Percentiles rank a stretch among this genome's conserved stretches.
Conservation (phyloP, 2,888 invertebrate species). For the Acleris sparsana region DNA sequence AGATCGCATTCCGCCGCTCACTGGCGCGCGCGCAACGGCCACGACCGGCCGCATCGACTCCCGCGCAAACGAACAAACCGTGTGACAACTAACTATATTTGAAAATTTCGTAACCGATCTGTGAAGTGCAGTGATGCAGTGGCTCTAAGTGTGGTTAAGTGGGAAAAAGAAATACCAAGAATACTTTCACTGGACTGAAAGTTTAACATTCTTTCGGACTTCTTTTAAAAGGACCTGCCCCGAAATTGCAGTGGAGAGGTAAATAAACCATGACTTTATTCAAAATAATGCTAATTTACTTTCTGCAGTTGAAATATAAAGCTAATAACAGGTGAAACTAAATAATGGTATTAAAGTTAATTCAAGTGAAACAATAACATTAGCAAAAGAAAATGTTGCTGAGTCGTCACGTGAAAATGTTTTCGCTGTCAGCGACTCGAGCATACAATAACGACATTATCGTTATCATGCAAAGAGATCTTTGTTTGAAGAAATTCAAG, state of each 20-base stretch:
- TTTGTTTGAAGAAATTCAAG: slow-evolving; percentile 33
- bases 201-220: slow-evolving; percentile 79
- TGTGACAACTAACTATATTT: slow-evolving; percentile 54
- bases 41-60: slow-evolving; percentile 43
- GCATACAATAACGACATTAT: slow-evolving; percentile 39
- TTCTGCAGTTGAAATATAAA: background rate
- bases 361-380: slow-evolving; percentile 38
- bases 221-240: slow-evolving; percentile 60
- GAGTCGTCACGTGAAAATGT: slow-evolving; percentile 46
- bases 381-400: slow-evolving; percentile 42
- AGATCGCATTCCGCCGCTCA: slow-evolving; percentile 75
- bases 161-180: slow-evolving; percentile 60
- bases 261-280: slow-evolving; percentile 44
- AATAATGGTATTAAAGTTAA: slow-evolving; percentile 23
- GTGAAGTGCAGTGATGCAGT: slow-evolving; percentile 60
- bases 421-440: slow-evolving; percentile 42
- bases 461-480: slow-evolving; percentile 40
- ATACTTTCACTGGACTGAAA: slow-evolving; percentile 83
- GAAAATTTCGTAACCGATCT: slow-evolving; percentile 58
- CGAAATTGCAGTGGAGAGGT: slow-evolving; percentile 58
- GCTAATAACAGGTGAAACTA: slow-evolving; percentile 27
- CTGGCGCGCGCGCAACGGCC: slow-evolving; percentile 52
- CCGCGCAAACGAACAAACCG: slow-evolving; percentile 39
- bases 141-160: slow-evolving; percentile 61
- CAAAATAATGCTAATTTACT: background rate